Evolutionary conservation across 2,888 invertebrate genomes (phyloP).

Genomic region (Drosophila vallismaia): DNA sequence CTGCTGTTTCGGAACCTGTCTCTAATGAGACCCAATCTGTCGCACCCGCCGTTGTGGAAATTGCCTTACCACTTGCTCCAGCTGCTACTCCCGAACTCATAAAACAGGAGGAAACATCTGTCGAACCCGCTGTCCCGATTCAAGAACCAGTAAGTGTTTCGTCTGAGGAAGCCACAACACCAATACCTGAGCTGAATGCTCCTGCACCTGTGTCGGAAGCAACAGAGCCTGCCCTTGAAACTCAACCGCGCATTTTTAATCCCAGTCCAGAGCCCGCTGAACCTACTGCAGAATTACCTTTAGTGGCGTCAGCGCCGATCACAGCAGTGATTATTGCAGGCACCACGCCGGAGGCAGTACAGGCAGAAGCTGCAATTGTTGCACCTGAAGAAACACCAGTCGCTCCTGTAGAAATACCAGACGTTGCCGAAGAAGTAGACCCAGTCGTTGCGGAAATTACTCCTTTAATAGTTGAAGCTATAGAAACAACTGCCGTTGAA

Average conservation of each 20-base stretch:
- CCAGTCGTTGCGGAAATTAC: not conserved
- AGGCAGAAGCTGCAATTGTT: not conserved
- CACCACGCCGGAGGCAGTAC: not conserved
- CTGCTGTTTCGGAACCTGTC: not conserved
- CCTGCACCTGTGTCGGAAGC: not conserved
- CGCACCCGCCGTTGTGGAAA: not conserved
- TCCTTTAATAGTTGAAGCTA: not conserved
- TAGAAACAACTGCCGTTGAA: not conserved
- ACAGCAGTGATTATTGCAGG: not conserved
- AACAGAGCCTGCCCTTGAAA: not conserved
- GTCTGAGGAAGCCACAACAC: not conserved
- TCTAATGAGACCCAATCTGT: not conserved
- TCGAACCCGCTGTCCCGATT: not conserved
- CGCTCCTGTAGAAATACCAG: not conserved
- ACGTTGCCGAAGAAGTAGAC: not conserved
- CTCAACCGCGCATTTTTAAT: not conserved
- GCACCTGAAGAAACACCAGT: not conserved
- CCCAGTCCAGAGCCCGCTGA: not conserved
- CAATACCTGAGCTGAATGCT: not conserved
- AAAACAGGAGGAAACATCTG: not conserved
- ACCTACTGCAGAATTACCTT: not conserved
- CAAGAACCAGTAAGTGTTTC: not conserved
- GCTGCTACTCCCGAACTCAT: not conserved
- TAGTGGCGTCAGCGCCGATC: not conserved
- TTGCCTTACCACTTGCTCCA: not conserved